Base-by-base conservation (phyloP, 2,113 vertebrate species). In the Hiodon alosoides region DNA sequence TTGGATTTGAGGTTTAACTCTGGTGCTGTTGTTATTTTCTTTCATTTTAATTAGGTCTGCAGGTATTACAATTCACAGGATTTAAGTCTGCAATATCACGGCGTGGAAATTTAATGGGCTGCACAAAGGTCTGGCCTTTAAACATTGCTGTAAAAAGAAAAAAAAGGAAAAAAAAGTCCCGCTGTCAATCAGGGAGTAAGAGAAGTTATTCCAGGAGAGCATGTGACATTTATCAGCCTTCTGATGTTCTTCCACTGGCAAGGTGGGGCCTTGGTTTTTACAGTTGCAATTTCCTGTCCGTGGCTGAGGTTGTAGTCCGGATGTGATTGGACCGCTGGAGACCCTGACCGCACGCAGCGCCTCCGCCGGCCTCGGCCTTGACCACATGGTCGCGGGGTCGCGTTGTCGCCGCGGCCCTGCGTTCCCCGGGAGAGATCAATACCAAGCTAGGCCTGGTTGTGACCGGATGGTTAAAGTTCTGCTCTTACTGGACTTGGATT, bases 271-370 rank as follows among this genome's bases (percentile, higher is more conserved):
- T 14, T 5, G 13, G 17, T 8, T 58, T 50, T 77, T 62, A 82
- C 78, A 83, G 87, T 78, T 84, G 78, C 80, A 82, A 61, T 83
- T 74, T 64, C 85, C 81, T 77, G 81, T 86, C 78, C 84, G 66
- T 71, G 50, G 31, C 31, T 78, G 73, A 52, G 54, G 71, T 84
- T 84, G 78, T 84, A 72, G 79, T 74, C 71, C 81, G 77, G 68
- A 51, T 78, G 69, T 74, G 66, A 77, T 58, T 80, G 78, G 48
- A 72, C 60, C 60, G 57, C 67, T 57, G 72, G 64, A 61, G 51
- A 74, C 70, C 76, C 78, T 70, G 67, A 82, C 76, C 60, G 70
- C 79, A 65, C 77, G 51, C 16, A 14, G 9, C 10, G 13, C 71
- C 71, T 48, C n/a, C n/a, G n/a, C 47, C 57, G 17, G 7, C 65